Conservation (phyloP, 2,888 invertebrate genomes). For the Corythucha ciliata region DNA sequence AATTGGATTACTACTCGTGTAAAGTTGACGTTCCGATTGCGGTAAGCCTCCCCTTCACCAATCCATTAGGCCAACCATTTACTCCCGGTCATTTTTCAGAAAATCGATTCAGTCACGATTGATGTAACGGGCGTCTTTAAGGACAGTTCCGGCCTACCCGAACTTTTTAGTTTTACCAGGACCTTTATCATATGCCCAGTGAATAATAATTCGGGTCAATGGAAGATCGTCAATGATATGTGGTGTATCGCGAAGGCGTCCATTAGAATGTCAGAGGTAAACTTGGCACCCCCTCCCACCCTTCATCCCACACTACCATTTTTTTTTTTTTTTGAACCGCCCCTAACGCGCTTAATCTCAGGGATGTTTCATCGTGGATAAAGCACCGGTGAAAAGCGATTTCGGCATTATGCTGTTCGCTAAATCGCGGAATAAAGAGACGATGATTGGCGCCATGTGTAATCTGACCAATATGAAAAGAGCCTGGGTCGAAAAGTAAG, state of each 20-base stretch:
- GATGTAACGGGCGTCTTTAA: not conserved
- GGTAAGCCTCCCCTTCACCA: too few species aligned
- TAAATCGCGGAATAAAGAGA: not conserved
- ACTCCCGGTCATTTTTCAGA: constrained; percentile 1
- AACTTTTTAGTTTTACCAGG: not conserved
- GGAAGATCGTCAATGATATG: not conserved
- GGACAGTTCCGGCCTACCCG: not conserved
- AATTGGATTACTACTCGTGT: constrained; percentile 17
- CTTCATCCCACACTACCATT: not conserved
- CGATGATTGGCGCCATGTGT: not conserved
- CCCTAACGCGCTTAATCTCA: too few species aligned
- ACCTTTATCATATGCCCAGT: not conserved
- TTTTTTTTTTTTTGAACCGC: not conserved
- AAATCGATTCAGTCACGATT: not conserved
- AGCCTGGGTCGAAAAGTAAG: not conserved
- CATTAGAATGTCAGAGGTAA: not conserved
- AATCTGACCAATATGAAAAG: not conserved
- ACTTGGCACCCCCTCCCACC: not conserved
- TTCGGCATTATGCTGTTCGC: not conserved
- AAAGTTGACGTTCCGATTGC: constrained; percentile 18
- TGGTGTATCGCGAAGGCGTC: not conserved
- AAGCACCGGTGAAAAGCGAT: not conserved
- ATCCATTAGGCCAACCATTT: too few species aligned
- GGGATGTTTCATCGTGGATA: not conserved
- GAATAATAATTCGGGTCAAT: not conserved